These are phyloP conservation scores for Trypoxylon attenuatum DNA, from an alignment of 2,888 invertebrate genomes.

Conservation along the genomic window DNA sequence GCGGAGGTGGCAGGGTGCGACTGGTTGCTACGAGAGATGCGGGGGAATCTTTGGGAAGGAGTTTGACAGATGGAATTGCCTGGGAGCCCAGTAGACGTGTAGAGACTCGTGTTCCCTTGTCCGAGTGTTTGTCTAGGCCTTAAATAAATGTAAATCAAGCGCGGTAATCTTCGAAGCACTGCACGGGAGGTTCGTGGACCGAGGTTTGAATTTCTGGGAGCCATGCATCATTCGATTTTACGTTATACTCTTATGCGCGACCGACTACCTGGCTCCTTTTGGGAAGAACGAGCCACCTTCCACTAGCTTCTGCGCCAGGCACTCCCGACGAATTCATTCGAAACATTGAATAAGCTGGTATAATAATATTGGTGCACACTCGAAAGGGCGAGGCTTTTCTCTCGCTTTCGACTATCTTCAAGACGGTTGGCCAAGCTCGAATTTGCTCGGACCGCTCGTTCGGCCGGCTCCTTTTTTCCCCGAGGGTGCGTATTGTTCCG, in stretches of 20 bases:
- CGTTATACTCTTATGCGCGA: slow-evolving; percentile 39
- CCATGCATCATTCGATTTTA: slow-evolving; percentile 63
- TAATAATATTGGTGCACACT: slow-evolving; percentile 4
- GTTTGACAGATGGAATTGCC: slow-evolving; percentile 50
- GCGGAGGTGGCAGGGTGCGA: slow-evolving; percentile 5
- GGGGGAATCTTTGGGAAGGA: slow-evolving; percentile 18
- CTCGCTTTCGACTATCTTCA: neutral
- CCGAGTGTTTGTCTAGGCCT: slow-evolving; percentile 60
- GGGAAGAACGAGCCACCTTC: neutral
- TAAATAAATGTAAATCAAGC: slow-evolving; percentile 66
- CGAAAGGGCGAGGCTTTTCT: neutral
- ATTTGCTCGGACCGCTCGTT: neutral
- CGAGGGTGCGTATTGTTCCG: neutral
- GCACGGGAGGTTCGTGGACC: slow-evolving; percentile 23
- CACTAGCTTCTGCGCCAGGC: slow-evolving; percentile 12
- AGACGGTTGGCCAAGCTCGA: neutral
- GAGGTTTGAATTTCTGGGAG: slow-evolving; percentile 38
- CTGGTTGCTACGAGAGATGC: too few species aligned
- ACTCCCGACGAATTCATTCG: slow-evolving; percentile 30
- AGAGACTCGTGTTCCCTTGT: slow-evolving; percentile 58
- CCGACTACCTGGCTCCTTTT: slow-evolving; percentile 30
- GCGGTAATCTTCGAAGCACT: slow-evolving; percentile 53
- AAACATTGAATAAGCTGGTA: slow-evolving; percentile 26
- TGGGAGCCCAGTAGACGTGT: slow-evolving; percentile 55
- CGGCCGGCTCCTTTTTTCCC: neutral